These are phyloP conservation scores for Epizoanthus illoricatus DNA, from an alignment of 92 coral and sea anemone species.

Conservation along the genomic window DNA sequence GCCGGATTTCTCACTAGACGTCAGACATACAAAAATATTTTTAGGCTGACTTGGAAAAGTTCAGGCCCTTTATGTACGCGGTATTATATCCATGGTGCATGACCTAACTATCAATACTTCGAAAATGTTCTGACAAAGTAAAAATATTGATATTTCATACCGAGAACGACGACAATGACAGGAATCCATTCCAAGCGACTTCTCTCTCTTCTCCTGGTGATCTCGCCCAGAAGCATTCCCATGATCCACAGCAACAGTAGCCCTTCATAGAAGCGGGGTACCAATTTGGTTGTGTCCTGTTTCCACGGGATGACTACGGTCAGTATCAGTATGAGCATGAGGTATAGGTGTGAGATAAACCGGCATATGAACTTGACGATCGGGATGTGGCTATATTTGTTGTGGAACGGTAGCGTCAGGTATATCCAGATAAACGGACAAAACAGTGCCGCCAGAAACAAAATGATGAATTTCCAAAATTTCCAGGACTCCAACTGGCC, in stretches of 20 bases:
- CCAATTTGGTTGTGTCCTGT: constrained; percentile 39
- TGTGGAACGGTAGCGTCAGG: constrained; percentile 84
- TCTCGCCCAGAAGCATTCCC: constrained; percentile 76
- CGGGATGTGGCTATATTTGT: constrained; percentile 85
- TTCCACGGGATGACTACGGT: constrained; percentile 90
- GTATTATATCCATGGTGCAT: too few species aligned
- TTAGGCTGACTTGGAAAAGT: too few species aligned
- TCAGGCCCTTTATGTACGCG: too few species aligned
- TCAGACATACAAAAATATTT: too few species aligned
- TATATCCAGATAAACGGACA: constrained; percentile 84
- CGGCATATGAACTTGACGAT: constrained; percentile 96
- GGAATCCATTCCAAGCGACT: constrained; percentile 91
- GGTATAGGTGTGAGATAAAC: constrained; percentile 89
- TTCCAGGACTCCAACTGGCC: constrained; percentile 49
- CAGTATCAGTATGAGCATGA: constrained; percentile 65
- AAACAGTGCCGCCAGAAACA: constrained; percentile 74
- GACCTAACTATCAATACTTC: too few species aligned
- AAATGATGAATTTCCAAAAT: constrained; percentile 77
- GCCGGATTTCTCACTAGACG: too few species aligned
- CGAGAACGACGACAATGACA: constrained; percentile 61
- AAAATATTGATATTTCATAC: background rate
- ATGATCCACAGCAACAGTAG: constrained; percentile 80
- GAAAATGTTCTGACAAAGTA: too few species aligned
- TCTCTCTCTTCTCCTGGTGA: constrained; percentile 66
- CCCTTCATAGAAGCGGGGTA: constrained; percentile 78